A percentile compares a stretch with the other conserved stretches of the same genome.
Evolutionary conservation across 2,113 vertebrate species (phyloP).

Genomic region (Thymallus thymallus): DNA sequence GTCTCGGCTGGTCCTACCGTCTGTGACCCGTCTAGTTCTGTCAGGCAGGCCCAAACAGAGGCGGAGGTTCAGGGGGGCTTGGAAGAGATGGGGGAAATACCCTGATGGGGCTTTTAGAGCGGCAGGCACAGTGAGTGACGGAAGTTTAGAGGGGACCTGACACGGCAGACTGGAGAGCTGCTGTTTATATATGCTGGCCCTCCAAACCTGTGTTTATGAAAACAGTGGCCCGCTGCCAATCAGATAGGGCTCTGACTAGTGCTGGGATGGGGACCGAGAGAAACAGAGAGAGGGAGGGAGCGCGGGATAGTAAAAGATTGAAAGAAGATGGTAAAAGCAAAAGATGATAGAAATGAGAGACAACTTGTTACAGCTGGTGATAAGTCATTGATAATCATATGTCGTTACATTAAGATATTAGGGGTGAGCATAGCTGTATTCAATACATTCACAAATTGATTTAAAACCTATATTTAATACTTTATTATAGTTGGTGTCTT

Average conservation of each 20-base stretch:
- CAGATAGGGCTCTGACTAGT: slow-evolving; percentile 53
- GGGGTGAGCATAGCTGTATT: no score
- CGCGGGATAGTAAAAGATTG: not conserved
- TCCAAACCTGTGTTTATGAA: slow-evolving; percentile 71
- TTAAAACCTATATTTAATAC: no score
- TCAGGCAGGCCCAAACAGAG: slow-evolving; percentile 62
- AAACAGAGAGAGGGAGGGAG: not conserved
- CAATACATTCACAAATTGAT: no score
- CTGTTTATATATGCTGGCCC: slow-evolving; percentile 67
- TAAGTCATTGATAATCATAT: no score
- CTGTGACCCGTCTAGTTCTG: slow-evolving; percentile 59
- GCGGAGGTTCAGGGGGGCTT: not conserved
- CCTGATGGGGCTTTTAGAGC: slow-evolving; percentile 35
- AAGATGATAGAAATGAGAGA: not conserved
- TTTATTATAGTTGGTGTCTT: no score
- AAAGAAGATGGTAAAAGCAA: slow-evolving; percentile 19
- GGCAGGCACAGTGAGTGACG: slow-evolving; percentile 63
- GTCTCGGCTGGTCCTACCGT: slow-evolving; percentile 26
- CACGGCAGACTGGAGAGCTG: slow-evolving; percentile 64
- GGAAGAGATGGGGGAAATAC: slow-evolving; percentile 24
- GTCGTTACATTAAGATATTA: no score
- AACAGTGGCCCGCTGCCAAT: slow-evolving; percentile 70
- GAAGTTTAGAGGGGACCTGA: slow-evolving; percentile 67
- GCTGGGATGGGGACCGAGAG: slow-evolving; percentile 30
- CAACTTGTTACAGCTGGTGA: no score